Evolutionary conservation across 2,888 invertebrate genomes (phyloP).

Genomic region (Erpobdella octoculata): DNA sequence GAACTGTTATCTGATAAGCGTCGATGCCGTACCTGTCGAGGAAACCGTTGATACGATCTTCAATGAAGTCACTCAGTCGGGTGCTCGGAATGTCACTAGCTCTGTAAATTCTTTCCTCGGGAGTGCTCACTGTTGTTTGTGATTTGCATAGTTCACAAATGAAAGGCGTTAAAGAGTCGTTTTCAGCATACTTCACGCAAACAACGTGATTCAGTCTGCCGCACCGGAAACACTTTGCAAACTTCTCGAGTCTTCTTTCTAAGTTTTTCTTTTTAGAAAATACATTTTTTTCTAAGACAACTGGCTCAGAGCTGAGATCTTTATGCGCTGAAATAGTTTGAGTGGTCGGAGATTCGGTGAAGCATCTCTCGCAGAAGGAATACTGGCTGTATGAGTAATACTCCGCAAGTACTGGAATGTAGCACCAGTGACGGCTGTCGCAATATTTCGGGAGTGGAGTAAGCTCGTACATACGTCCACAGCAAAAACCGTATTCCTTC

Average conservation of each 20-base stretch:
- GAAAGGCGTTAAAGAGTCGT: slow-evolving; percentile 18
- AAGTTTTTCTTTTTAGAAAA: slow-evolving; percentile 22
- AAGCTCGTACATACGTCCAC: slow-evolving; percentile 22
- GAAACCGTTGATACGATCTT: slow-evolving; percentile 9
- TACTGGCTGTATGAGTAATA: slow-evolving; percentile 22
- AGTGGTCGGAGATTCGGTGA: slow-evolving; percentile 10
- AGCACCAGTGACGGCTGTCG: slow-evolving; percentile 18
- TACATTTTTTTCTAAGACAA: background rate
- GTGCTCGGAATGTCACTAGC: slow-evolving; percentile 20
- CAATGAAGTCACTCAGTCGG: slow-evolving; percentile 17
- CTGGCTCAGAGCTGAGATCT: slow-evolving; percentile 9
- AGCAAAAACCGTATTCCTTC: slow-evolving; percentile 21
- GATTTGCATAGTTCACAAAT: background rate
- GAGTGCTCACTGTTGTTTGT: background rate
- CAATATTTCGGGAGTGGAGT: slow-evolving; percentile 22
- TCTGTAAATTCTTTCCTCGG: slow-evolving; percentile 7
- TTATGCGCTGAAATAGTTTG: slow-evolving; percentile 9
- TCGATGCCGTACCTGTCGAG: background rate
- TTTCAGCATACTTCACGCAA: slow-evolving; percentile 19
- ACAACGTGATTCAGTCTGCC: slow-evolving; percentile 21
- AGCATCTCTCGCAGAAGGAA: slow-evolving; percentile 25
- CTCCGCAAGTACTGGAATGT: slow-evolving; percentile 23
- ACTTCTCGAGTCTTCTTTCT: slow-evolving; percentile 21
- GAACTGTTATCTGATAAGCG: background rate
- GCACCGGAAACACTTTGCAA: background rate